Evolutionary conservation across 2,888 invertebrate species (phyloP), one percentile per base, ranked within the genome.

Genomic region (Stegophylla sp.): DNA sequence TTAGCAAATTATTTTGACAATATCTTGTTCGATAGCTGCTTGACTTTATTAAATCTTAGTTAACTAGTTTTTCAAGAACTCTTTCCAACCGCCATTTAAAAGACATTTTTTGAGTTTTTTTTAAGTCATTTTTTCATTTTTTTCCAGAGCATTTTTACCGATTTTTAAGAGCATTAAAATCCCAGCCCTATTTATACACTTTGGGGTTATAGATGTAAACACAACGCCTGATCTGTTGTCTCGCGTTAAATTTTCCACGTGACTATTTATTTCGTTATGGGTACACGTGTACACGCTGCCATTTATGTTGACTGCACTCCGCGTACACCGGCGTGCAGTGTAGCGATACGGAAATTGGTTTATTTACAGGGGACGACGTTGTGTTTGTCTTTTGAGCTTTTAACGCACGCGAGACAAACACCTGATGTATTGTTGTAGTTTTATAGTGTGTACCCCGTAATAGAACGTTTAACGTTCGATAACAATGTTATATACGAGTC

Each of bases 391-490:
- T 41, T 41, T 10, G 15, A 23, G 23, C 23, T 56, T 56, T 56
- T 53, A 41, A 56, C 10, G 41, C 41, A 7, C 20, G 53, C 23
- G n/a, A n/a, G n/a, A n/a, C 48, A 48, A 15, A n/a, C 12, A n/a
- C n/a, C n/a, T 5, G n/a, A n/a, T 28, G 13, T n/a, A n/a, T n/a
- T n/a, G n/a, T n/a, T n/a, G n/a, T 23, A 34, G 15, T 41, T 41
- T 51, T 48, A 48, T 67, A 26, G 45, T 45, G 13, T 45, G 17
- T 28, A 45, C 12, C 20, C n/a, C 15, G 15, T 23, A 20, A 20
- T 34, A 53, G 34, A 71, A 71, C 20, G 17, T 53, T 53, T 3
- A 71, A 53, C n/a, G n/a, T n/a, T n/a, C n/a, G n/a, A n/a, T n/a
- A n/a, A n/a, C n/a, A n/a, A n/a, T n/a, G n/a, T n/a, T n/a, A n/a